Evolutionary conservation across 2,888 invertebrate genomes (phyloP).

Genomic region (Andricus quercusramuli): DNA sequence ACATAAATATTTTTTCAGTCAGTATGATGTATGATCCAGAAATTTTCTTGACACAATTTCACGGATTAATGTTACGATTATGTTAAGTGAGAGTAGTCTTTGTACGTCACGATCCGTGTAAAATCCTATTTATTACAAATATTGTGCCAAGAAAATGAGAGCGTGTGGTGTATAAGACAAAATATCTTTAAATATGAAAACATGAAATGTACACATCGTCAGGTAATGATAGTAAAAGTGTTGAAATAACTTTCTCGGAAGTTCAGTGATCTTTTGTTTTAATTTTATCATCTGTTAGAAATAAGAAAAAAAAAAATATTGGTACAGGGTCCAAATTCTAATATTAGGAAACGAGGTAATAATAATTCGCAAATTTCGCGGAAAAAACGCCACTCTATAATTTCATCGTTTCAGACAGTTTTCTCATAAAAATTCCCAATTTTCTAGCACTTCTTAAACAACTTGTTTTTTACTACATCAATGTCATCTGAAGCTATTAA

Average conservation of each 20-base stretch:
- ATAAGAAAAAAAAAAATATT: too few relatives aligned
- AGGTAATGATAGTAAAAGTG: not conserved
- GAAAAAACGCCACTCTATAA: too few relatives aligned
- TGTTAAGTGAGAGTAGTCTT: not conserved
- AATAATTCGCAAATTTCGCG: too few relatives aligned
- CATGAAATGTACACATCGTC: not conserved
- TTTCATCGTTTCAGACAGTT: not conserved
- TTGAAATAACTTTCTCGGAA: conserved; percentile 27
- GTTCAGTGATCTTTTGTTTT: conserved; percentile 13
- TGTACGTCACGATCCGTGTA: not conserved
- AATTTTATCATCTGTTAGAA: not conserved
- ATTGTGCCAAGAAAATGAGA: conserved; percentile 30
- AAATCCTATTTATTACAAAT: conserved; percentile 15
- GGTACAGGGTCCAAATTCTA: too few relatives aligned
- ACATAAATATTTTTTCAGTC: not conserved
- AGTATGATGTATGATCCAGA: not conserved
- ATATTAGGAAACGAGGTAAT: too few relatives aligned
- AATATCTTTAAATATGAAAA: not conserved
- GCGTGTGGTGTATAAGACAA: not conserved
- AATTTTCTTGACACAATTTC: not conserved
- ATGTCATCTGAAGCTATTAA: not conserved
- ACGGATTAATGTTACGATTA: not conserved
- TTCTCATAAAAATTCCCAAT: not conserved
- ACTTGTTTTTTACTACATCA: not conserved
- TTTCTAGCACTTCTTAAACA: not conserved